Percentiles rank a stretch among this genome's conserved stretches.
phyloP scores from a whole-genome alignment of 1,140 invertebrate genomes.

The Dryas iulia region DNA sequence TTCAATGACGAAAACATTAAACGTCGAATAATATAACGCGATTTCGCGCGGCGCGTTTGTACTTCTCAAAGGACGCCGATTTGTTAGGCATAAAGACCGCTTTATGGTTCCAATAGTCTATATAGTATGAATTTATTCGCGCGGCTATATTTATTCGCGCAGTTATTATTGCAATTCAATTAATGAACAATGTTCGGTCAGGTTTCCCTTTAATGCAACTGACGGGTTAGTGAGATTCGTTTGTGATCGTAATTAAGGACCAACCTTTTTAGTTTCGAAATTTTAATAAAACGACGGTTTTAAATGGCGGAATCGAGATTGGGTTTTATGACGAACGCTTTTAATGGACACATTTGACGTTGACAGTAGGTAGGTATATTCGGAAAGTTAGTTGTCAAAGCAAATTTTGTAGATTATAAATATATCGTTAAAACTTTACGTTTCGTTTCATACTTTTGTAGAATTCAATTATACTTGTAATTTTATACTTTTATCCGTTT shows the following conservation, averaged over 20 bases:
- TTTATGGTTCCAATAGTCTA: slow-evolving; percentile 60
- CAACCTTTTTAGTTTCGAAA: slow-evolving; percentile 23
- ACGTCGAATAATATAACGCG: slow-evolving; percentile 56
- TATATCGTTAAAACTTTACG: too few species aligned
- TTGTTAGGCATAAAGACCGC: slow-evolving; percentile 75
- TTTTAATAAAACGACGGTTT: slow-evolving; percentile 18
- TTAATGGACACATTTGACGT: not conserved
- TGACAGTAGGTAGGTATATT: not conserved
- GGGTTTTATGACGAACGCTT: not conserved
- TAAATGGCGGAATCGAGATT: not conserved
- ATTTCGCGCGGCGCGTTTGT: slow-evolving; percentile 61
- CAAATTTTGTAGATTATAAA: not conserved
- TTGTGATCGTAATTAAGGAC: slow-evolving; percentile 24
- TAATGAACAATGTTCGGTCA: slow-evolving; percentile 67
- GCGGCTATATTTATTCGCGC: slow-evolving; percentile 42
- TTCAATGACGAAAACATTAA: slow-evolving; percentile 27
- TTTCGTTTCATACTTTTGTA: too few species aligned
- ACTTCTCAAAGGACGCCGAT: slow-evolving; percentile 70
- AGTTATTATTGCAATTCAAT: slow-evolving; percentile 77
- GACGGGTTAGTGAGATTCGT: slow-evolving; percentile 43
- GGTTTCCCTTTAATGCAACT: slow-evolving; percentile 53
- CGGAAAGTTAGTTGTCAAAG: not conserved
- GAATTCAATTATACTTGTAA: too few species aligned
- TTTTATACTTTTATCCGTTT: too few species aligned
- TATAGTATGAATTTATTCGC: slow-evolving; percentile 49